Evolutionary conservation across 1,140 invertebrate species (phyloP).

Genomic region (Cylas formicarius): DNA sequence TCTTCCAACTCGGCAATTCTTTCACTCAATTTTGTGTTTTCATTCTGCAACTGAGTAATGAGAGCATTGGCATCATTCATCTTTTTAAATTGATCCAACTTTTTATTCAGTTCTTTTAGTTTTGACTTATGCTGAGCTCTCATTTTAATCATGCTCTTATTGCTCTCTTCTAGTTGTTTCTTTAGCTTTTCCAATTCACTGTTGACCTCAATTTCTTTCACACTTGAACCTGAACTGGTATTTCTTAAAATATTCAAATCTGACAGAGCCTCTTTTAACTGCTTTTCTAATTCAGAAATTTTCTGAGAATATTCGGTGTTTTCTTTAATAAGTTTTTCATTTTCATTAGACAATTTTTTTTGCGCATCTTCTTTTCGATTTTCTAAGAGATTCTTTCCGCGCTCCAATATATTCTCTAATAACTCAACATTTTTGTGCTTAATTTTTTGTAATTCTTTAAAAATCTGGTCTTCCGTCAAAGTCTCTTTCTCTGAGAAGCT

Average conservation of each 20-base stretch:
- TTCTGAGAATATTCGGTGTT: conserved; percentile 22
- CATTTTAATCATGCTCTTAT: conserved; percentile 77
- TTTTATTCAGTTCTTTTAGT: conserved; percentile 75
- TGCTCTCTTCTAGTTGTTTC: conserved; percentile 63
- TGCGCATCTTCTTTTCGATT: too few species aligned
- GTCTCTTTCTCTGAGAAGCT: too few species aligned
- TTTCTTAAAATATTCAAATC: conserved; percentile 34
- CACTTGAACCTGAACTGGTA: conserved; percentile 5
- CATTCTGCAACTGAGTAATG: conserved; percentile 52
- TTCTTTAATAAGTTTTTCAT: conserved; percentile 22
- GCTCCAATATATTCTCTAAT: too few species aligned
- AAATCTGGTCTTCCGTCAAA: too few species aligned
- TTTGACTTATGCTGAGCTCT: conserved; percentile 74
- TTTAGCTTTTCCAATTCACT: conserved; percentile 53
- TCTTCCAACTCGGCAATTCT: conserved; percentile 78
- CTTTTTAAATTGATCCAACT: conserved; percentile 69
- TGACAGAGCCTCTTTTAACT: conserved; percentile 41
- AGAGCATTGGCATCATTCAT: conserved; percentile 61
- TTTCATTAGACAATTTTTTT: conserved; percentile 2
- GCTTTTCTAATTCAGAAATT: conserved; percentile 41
- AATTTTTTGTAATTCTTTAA: too few species aligned
- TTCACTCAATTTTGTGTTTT: conserved; percentile 61
- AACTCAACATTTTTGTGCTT: too few species aligned
- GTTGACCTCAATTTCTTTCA: conserved; percentile 14
- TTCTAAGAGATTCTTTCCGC: too few species aligned